Conservation (phyloP, 2,113 vertebrate genomes). For the Calypte anna region DNA sequence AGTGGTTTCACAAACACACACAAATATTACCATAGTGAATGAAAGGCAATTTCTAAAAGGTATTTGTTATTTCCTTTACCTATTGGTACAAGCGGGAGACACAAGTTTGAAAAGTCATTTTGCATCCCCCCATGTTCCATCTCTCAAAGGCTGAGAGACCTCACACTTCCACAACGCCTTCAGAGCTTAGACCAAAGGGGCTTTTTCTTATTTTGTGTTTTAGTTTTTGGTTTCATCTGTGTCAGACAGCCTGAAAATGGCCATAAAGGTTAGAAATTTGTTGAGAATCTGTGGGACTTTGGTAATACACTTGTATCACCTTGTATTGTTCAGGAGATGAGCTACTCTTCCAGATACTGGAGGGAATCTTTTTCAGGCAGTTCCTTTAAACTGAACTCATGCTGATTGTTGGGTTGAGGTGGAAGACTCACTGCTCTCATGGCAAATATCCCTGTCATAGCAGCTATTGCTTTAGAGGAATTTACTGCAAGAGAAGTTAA, state of each 20-base stretch:
- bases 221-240: not conserved
- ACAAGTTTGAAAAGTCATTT: not conserved
- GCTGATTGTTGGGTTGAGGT: not conserved
- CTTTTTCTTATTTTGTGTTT: not conserved
- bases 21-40: conserved; percentile 36
- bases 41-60: conserved; percentile 28
- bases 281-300: not conserved
- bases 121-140: not conserved
- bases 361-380: not conserved
- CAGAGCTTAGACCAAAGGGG: not conserved
- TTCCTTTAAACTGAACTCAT: not conserved
- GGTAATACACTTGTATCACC: accelerated
- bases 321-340: not conserved
- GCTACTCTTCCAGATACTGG: not conserved
- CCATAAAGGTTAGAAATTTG: not conserved
- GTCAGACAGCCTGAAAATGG: not conserved
- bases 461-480: not conserved
- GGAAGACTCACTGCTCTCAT: not conserved
- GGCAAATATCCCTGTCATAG: not conserved
- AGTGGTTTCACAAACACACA: conserved; percentile 62
- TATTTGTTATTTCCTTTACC: not conserved
- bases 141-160: not conserved
- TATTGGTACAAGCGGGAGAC: not conserved
- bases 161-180: not conserved
- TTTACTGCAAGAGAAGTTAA: not conserved